Evolutionary conservation across 2,888 invertebrate genomes (phyloP).

Genomic region (Fragum whitleyi): DNA sequence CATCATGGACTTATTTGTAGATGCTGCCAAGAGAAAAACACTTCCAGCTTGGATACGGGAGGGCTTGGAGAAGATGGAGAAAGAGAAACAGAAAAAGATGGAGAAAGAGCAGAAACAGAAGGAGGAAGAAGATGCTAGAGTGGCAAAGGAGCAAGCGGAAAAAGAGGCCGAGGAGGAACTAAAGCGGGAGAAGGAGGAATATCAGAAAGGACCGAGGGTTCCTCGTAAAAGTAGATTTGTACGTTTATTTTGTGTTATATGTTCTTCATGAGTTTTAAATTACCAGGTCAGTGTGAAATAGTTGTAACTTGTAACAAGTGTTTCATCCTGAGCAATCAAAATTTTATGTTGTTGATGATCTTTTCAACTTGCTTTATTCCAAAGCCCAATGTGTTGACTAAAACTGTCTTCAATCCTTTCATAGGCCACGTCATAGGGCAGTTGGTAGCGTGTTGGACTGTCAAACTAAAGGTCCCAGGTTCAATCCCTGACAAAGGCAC

Average conservation of each 20-base stretch:
- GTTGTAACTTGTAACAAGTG: too few relatives aligned
- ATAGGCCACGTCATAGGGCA: too few relatives aligned
- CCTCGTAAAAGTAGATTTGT: conserved; percentile 88
- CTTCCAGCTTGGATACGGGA: conserved; percentile 99
- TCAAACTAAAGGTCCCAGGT: too few relatives aligned
- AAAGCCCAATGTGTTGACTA: too few relatives aligned
- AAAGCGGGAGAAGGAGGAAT: conserved; percentile 81
- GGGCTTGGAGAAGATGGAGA: conserved; percentile 98
- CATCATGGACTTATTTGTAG: too few relatives aligned
- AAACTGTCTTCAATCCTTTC: too few relatives aligned
- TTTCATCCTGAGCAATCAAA: too few relatives aligned
- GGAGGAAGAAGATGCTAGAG: conserved; percentile 86
- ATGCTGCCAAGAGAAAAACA: conserved; percentile 89
- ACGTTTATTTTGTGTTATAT: conserved; percentile 82
- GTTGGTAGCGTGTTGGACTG: too few relatives aligned
- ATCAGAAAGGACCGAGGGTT: conserved; percentile 84
- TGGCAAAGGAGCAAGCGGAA: conserved; percentile 88
- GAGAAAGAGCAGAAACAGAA: conserved; percentile 91
- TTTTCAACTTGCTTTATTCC: too few relatives aligned
- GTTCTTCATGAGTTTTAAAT: background rate
- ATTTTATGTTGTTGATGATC: background rate
- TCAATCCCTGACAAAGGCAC: too few relatives aligned
- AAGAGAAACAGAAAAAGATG: conserved; percentile 81
- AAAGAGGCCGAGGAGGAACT: conserved; percentile 77
- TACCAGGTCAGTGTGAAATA: too few relatives aligned